Evolutionary conservation across 2,113 vertebrate genomes (phyloP).

Genomic region (Elephas maximus): DNA sequence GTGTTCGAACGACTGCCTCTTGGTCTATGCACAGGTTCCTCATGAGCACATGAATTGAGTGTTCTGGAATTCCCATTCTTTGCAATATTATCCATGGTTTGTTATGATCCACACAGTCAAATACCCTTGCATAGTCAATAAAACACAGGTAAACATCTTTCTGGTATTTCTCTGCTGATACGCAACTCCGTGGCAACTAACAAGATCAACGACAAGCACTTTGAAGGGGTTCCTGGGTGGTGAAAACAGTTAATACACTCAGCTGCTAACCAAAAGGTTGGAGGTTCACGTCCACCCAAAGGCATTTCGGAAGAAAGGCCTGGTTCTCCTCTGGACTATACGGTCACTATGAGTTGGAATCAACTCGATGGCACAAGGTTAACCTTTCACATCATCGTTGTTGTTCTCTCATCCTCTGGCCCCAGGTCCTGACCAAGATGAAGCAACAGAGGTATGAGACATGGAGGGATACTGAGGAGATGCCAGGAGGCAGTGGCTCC

Average conservation of each 20-base stretch:
- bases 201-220: not conserved
- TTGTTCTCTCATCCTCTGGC: not conserved
- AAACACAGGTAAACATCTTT: not conserved
- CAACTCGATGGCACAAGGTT: not conserved
- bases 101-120: not conserved
- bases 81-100: not conserved
- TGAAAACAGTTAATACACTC: not conserved
- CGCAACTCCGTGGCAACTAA: not conserved
- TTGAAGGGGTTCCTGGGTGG: not conserved
- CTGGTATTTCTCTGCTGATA: not conserved
- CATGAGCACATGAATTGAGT: not conserved
- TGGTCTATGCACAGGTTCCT: not conserved
- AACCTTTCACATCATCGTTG: not conserved
- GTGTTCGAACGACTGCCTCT: not conserved
- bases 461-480: slow-evolving; percentile 14
- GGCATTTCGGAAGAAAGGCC: not conserved
- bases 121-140: not conserved
- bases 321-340: not conserved
- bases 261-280: not conserved
- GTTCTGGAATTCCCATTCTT: not conserved
- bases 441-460: slow-evolving; percentile 68
- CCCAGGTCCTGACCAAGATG: slow-evolving; percentile 83
- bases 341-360: not conserved
- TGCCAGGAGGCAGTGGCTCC: not conserved
- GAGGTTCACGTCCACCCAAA: not conserved